Evolutionary conservation across 2,113 vertebrate species (phyloP).

Genomic region (Alethe diademata): DNA sequence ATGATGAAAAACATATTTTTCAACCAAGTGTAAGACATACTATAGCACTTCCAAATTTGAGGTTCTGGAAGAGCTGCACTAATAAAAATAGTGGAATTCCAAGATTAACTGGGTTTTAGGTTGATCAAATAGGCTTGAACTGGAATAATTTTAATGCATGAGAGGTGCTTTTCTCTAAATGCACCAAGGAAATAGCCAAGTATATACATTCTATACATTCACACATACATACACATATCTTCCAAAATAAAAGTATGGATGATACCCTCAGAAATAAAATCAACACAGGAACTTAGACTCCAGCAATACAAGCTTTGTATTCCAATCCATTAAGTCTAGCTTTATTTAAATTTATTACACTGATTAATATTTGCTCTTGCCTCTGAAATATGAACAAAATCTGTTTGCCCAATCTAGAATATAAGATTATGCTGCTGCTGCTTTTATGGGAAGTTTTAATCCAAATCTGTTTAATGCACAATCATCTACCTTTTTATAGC

Average conservation of each 20-base stretch:
- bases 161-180: not conserved
- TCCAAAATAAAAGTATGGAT: not conserved
- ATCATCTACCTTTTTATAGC: not conserved
- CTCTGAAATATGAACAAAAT: conserved; percentile 20
- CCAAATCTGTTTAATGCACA: not conserved
- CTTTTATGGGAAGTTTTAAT: not conserved
- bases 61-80: not conserved
- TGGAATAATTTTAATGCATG: not conserved
- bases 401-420: conserved; percentile 5
- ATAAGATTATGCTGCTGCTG: not conserved
- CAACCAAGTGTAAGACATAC: not conserved
- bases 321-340: conserved; percentile 14
- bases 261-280: not conserved
- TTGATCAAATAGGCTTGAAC: not conserved
- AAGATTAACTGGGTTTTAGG: not conserved
- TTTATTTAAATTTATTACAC: not conserved
- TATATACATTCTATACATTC: accelerated
- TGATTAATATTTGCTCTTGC: conserved; percentile 49
- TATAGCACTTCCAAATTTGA: not conserved
- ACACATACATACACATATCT: not conserved
- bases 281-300: not conserved
- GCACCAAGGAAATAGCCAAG: not conserved
- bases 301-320: conserved; percentile 15
- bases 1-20: not conserved
- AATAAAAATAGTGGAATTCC: not conserved